These are phyloP conservation scores for Sylvilagus bachmani DNA, from an alignment of 2,113 vertebrate species.

Conservation along the genomic window DNA sequence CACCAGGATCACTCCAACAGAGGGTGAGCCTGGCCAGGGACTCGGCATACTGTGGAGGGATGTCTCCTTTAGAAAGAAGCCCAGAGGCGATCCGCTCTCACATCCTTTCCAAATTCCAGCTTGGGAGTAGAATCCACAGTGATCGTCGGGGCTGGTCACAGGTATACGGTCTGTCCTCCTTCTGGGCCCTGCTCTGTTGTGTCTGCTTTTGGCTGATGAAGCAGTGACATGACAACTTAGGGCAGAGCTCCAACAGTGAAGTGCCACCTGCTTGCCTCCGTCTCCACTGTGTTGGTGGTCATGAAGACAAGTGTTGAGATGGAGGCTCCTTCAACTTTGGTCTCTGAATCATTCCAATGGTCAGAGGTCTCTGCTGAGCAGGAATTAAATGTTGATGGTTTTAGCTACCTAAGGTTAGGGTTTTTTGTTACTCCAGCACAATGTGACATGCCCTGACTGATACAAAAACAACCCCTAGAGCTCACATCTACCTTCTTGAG, in stretches of 20 bases:
- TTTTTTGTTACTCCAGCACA: neutral
- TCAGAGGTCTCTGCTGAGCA: neutral
- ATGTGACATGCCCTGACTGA: neutral
- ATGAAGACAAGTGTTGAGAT: no score
- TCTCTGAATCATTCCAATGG: neutral
- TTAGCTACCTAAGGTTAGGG: neutral
- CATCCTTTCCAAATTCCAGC: neutral
- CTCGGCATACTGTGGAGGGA: neutral
- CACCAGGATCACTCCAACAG: no score
- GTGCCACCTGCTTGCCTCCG: rapidly evolving
- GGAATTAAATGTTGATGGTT: neutral
- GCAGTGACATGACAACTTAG: neutral
- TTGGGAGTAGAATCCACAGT: no score
- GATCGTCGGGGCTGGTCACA: neutral
- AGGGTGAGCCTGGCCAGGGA: rapidly evolving
- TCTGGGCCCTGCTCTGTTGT: neutral
- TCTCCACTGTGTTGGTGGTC: neutral
- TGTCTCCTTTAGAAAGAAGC: neutral
- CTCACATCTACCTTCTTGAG: neutral
- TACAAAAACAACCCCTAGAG: neutral
- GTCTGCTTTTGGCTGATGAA: neutral
- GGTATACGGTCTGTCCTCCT: neutral
- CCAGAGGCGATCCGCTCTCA: neutral
- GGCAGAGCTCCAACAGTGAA: neutral
- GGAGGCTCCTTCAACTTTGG: neutral